phyloP scores from a whole-genome alignment of 1,140 invertebrate genomes.

The Saccostrea glomerata region DNA sequence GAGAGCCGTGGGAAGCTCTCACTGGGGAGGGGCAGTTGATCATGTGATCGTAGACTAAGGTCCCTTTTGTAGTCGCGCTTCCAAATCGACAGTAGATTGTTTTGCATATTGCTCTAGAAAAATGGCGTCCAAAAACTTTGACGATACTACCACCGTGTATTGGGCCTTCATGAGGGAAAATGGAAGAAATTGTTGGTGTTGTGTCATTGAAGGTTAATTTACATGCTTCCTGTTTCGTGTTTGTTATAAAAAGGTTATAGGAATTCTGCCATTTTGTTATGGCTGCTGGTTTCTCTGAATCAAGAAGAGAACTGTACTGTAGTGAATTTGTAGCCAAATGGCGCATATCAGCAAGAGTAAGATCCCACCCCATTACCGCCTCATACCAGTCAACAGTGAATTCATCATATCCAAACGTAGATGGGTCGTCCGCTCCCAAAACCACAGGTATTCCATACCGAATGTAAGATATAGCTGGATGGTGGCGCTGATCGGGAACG shows the following conservation, averaged over 20 bases:
- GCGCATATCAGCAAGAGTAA: slow-evolving; percentile 63
- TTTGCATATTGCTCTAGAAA: slow-evolving; percentile 57
- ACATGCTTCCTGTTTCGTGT: slow-evolving; percentile 59
- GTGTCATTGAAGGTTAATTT: not conserved
- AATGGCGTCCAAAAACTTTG: slow-evolving; percentile 60
- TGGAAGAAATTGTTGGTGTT: slow-evolving; percentile 25
- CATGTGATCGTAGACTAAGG: slow-evolving; percentile 52
- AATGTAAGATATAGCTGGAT: slow-evolving; percentile 64
- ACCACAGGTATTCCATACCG: slow-evolving; percentile 68
- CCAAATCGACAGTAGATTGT: slow-evolving; percentile 58
- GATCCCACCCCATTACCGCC: slow-evolving; percentile 67
- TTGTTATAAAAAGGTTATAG: slow-evolving; percentile 58
- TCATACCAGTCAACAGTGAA: slow-evolving; percentile 71
- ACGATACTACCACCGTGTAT: slow-evolving; percentile 39
- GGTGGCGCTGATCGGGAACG: slow-evolving; percentile 63
- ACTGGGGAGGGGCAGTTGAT: slow-evolving; percentile 39
- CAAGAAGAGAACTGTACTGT: slow-evolving; percentile 58
- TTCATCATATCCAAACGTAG: slow-evolving; percentile 67
- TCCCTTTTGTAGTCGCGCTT: slow-evolving; percentile 9
- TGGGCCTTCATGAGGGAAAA: slow-evolving; percentile 54
- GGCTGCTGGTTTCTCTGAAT: slow-evolving; percentile 56
- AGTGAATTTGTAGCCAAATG: slow-evolving; percentile 65
- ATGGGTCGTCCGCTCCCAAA: slow-evolving; percentile 68
- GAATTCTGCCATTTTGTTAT: slow-evolving; percentile 60
- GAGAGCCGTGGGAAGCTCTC: not conserved